Base-by-base conservation (phyloP, 1,140 invertebrate species). In the Paralvinella palmiformis region DNA sequence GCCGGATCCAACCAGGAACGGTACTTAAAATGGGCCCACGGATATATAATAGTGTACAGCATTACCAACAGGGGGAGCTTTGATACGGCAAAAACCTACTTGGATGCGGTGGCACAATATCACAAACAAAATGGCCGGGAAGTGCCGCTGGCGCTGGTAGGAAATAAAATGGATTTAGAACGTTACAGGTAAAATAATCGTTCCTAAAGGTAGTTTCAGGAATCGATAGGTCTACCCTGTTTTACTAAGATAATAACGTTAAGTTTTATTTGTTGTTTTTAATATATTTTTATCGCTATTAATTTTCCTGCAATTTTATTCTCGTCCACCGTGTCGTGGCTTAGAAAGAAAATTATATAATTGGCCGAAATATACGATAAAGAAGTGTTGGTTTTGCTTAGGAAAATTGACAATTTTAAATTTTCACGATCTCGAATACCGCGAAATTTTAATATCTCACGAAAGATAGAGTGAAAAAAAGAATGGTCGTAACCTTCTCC, bases 121-220 rank as follows among this genome's bases (percentile, higher is more conserved):
- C 63, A 72, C 59, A 75, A 75, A 65, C 67, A 66, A 22, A 70
- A 62, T 33, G 71, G 44, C 41, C 74, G 72, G 67, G 80, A 77
- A 32, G 70, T 70, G 62, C 79, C 76, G n/a, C 62, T 80, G 0
- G 75, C 79, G 10, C 67, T 83, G 0, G 75, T 82, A 1, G 81
- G 81, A n/a, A 83, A 83, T 68, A 83, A 83, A 71, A 75, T 75
- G 35, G 81, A 83, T 64, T 65, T 83, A 57, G 81, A 83, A 65
- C 53, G 81, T 71, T 82, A 82, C 70, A 76, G 81, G 81, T 81
- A 62, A 45, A 45, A 31, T 3, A n/a, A n/a, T n/a, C n/a, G n/a
- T n/a, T n/a, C n/a, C n/a, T n/a, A n/a, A n/a, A n/a, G n/a, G n/a
- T n/a, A n/a, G n/a, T n/a, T n/a, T n/a, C n/a, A n/a, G n/a, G n/a